These are phyloP conservation scores for Holacanthus passer DNA, from an alignment of 2,113 vertebrate species.

Conservation along the genomic window DNA sequence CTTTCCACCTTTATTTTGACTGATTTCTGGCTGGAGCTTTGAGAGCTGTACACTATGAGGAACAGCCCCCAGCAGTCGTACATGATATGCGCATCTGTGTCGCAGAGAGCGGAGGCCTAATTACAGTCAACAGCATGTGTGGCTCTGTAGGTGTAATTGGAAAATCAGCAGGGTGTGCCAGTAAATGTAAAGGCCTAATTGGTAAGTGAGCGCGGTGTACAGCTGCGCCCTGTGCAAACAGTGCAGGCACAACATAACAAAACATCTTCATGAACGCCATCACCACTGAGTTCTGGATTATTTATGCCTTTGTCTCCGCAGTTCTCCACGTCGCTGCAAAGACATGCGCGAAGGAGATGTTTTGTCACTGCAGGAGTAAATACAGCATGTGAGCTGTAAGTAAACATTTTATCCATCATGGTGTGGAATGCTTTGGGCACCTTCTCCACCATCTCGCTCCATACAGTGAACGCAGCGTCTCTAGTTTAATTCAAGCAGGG, in stretches of 20 bases:
- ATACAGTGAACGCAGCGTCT: not conserved
- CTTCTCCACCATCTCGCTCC: not conserved
- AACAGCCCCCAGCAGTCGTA: constrained; percentile 10
- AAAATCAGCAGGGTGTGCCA: constrained; percentile 61
- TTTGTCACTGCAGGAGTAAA: constrained; percentile 21
- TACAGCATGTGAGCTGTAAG: constrained; percentile 30
- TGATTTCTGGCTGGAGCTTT: constrained; percentile 10
- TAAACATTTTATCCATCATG: not conserved
- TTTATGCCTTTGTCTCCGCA: constrained; percentile 9
- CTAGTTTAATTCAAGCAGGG: not conserved
- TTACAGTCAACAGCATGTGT: constrained; percentile 44
- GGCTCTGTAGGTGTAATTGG: constrained; percentile 67
- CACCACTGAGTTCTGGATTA: constrained; percentile 10
- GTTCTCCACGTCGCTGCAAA: not conserved
- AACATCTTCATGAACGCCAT: constrained; percentile 43
- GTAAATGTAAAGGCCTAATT: constrained; percentile 65
- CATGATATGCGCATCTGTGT: constrained; percentile 35
- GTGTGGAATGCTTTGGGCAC: not conserved
- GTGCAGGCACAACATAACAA: constrained; percentile 36
- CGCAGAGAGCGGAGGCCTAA: constrained; percentile 39
- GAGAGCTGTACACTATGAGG: constrained; percentile 9
- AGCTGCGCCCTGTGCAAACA: constrained; percentile 50
- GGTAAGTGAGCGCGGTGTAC: constrained; percentile 61
- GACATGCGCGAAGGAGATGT: not conserved
- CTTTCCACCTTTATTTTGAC: constrained; percentile 1